Conservation (phyloP, 2,113 vertebrate species). For the Dolichotis patagonum region DNA sequence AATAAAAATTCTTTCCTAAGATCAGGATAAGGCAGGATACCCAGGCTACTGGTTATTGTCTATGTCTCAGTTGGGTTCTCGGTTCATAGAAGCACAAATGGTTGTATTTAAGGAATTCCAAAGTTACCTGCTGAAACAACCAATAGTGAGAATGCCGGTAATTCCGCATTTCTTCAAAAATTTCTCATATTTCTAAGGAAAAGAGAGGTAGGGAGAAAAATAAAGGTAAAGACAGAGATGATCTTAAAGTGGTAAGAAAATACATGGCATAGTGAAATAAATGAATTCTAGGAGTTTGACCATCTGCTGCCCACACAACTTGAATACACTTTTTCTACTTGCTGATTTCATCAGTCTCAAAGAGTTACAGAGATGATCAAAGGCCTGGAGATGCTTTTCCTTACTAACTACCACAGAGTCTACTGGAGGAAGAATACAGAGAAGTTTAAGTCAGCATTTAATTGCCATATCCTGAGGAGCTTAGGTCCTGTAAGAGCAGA, state of each 20-base stretch:
- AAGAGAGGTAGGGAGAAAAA: not conserved
- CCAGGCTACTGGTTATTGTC: not conserved
- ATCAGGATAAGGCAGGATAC: not conserved
- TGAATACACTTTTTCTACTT: not conserved
- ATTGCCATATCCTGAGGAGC: not conserved
- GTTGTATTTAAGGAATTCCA: not conserved
- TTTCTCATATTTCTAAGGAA: conserved; percentile 16
- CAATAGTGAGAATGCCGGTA: not conserved
- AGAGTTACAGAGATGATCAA: not conserved
- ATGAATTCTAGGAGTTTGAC: not conserved
- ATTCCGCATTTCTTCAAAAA: not conserved
- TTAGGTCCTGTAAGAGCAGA: not conserved
- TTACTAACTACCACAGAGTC: not conserved
- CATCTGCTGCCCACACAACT: not conserved
- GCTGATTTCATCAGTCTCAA: not conserved
- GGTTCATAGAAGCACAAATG: not conserved
- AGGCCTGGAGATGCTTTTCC: not conserved
- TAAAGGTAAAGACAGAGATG: not conserved
- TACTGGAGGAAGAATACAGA: not conserved
- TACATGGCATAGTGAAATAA: not conserved
- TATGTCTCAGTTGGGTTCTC: not conserved
- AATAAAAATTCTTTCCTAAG: not conserved
- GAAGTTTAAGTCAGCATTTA: not conserved
- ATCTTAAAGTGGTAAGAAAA: not conserved
- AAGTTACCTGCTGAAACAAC: not conserved